Evolutionary conservation across 2,113 vertebrate genomes (phyloP), one percentile per base, ranked within the genome.

Genomic region (Melanotaenia duboulayi): DNA sequence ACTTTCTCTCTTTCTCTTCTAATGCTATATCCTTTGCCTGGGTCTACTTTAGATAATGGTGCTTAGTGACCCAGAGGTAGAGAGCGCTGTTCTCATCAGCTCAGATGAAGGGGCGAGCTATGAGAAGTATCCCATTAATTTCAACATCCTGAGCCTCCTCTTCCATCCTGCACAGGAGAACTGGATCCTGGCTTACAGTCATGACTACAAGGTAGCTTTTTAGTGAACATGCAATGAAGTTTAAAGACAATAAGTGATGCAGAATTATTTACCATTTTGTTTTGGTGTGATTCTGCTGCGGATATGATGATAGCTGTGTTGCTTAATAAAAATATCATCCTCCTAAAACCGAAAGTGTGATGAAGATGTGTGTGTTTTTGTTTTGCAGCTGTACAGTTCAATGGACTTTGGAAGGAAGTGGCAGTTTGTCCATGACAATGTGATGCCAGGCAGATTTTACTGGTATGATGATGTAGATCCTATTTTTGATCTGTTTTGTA

Each of bases 371-470:
- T 61, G 17, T 76, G 7, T 69, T 77, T 78, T 81, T 80, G 40
- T 83, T 69, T 81, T 89, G 57, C 94, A 99, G 97, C 93, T 99
- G 35, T 99, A 97, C 87, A 97, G 96, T 80, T 98, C 97, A 55
- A 90, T 95, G 94, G 96, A 99, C 88, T 99, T 98, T 61, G 97
- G 97, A 65, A 96, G 95, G 89, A 96, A 95, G 66, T 99, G 97
- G 97, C 96, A 96, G 78, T 94, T 98, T 19, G 94, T 99, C 90
- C 96, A 97, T 0, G 97, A 98, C 72, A 91, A 93, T 37, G 95
- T 99, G 87, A 98, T 96, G 66, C 97, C 96, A 46, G 97, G 97
- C 82, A 93, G 97, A 65, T 99, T 99, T 94, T 99, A 98, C 91
- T 99, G 97, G 97, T 99, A 95, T 89, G 95, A 75, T 59, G 74